phyloP scores from a whole-genome alignment of 2,888 invertebrate species.

The Nemoura dubitans region DNA sequence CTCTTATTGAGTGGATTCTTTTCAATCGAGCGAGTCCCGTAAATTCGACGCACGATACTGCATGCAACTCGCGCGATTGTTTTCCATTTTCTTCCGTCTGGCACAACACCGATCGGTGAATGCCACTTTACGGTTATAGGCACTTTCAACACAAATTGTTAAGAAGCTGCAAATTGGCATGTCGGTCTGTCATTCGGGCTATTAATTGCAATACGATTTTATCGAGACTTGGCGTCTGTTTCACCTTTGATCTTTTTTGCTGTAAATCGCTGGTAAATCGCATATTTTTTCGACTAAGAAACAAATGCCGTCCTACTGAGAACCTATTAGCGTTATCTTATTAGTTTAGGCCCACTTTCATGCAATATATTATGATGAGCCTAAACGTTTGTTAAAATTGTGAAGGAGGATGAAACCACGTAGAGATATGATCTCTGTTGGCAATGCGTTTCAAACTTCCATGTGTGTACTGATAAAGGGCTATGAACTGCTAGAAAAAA shows the following conservation, averaged over 20 bases:
- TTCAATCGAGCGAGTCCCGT: not conserved
- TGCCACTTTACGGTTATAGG: not conserved
- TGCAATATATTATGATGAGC: not conserved
- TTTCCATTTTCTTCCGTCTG: not conserved
- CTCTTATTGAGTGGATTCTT: not conserved
- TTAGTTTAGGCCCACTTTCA: not conserved
- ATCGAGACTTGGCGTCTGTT: too few relatives aligned
- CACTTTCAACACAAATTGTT: too few relatives aligned
- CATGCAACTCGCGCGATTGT: not conserved
- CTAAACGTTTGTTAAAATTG: not conserved
- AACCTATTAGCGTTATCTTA: not conserved
- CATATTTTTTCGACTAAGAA: not conserved
- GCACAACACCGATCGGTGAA: not conserved
- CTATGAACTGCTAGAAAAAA: not conserved
- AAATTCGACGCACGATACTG: slow-evolving; percentile 3
- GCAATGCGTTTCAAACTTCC: not conserved
- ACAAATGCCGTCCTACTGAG: not conserved
- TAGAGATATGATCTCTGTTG: not conserved
- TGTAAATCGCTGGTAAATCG: too few relatives aligned
- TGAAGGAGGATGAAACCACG: not conserved
- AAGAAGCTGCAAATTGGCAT: too few relatives aligned
- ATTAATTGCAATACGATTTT: too few relatives aligned
- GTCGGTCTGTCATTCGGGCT: too few relatives aligned
- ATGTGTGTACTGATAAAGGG: not conserved
- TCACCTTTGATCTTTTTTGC: too few relatives aligned